Evolutionary conservation across 2,113 vertebrate species (phyloP), one percentile per base, ranked within the genome.

Genomic region (Suricata suricatta): DNA sequence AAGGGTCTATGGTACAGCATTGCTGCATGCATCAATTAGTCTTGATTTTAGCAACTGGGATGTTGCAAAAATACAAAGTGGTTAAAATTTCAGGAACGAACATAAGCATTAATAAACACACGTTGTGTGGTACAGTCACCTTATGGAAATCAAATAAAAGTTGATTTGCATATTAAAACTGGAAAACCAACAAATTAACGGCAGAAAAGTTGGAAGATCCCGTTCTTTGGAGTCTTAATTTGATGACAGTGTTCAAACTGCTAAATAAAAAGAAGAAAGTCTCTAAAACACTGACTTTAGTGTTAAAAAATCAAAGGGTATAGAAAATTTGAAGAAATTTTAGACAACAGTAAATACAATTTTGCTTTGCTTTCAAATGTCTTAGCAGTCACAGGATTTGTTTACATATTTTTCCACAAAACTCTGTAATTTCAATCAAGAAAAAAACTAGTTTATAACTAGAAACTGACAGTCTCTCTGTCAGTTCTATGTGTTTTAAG

Each of bases 391-490:
- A 86, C 3, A 93, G 63, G 38, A 85, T 38, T 72, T 94, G 19
- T 50, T 85, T 85, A 87, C n/a, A 7, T 44, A 79, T 95, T 63
- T 50, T n/a, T 23, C 57, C 19, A 81, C 29, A 50, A 90, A 97
- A 86, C 69, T 38, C 33, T 1, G 44, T 86, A 44, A 79, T 79
- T 96, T 96, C 74, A 96, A 87, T 90, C 10, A 68, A 93, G 50
- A 86, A 74, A 38, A 93, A 87, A 90, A 27, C 1, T 47, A 81
- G 17, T 33, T 33, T 74, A 69, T 64, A 57, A 85, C 64, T 10
- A 91, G 44, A 35, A 77, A 54, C 69, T 33, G 4, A 41, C 23
- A 35, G 4, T 89, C 7, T 76, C 7, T 89, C 7, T 76, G 8
- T 90, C 47, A 93, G 9, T 91, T 77, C 17, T 95, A 5, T 35